phyloP scores from a whole-genome alignment of 2,797 vertebrate genomes.

The Percopsis omiscomaycus region DNA sequence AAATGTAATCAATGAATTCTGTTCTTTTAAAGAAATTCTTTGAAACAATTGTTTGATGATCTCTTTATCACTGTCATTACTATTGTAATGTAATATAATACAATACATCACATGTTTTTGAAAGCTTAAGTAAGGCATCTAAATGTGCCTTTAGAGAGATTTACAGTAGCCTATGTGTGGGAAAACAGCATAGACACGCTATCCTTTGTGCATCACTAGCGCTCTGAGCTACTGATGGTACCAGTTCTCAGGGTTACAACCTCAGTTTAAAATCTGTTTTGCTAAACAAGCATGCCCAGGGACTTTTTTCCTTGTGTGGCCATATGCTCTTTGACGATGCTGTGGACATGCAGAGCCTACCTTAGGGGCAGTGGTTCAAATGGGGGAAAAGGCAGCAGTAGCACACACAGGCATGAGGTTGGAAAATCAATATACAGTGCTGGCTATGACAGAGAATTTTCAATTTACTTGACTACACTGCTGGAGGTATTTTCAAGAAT shows the following conservation, averaged over 20 bases:
- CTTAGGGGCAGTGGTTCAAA: slow-evolving; percentile 39
- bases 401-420: slow-evolving; percentile 30
- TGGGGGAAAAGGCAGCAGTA: slow-evolving; percentile 34
- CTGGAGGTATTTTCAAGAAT: slow-evolving; percentile 46
- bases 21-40: no score
- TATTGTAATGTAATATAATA: no score
- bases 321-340: slow-evolving; percentile 41
- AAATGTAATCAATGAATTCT: not conserved
- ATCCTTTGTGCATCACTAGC: slow-evolving; percentile 11
- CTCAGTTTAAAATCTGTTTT: slow-evolving; percentile 17
- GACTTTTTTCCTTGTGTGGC: slow-evolving; percentile 37
- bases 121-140: no score
- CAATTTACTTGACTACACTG: slow-evolving; percentile 31
- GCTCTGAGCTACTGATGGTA: slow-evolving; percentile 16
- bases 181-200: slow-evolving; percentile 11
- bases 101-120: no score
- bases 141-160: no score
- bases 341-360: slow-evolving; percentile 38
- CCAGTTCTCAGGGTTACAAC: slow-evolving; percentile 33
- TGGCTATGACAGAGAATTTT: slow-evolving; percentile 36
- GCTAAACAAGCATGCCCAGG: slow-evolving; percentile 37
- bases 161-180: no score
- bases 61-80: no score
- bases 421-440: slow-evolving; percentile 53
- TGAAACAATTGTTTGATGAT: no score